A percentile compares a stretch with the other conserved stretches of the same genome.
Evolutionary conservation across 2,888 invertebrate species (phyloP).

Genomic region (Pteria penguin): DNA sequence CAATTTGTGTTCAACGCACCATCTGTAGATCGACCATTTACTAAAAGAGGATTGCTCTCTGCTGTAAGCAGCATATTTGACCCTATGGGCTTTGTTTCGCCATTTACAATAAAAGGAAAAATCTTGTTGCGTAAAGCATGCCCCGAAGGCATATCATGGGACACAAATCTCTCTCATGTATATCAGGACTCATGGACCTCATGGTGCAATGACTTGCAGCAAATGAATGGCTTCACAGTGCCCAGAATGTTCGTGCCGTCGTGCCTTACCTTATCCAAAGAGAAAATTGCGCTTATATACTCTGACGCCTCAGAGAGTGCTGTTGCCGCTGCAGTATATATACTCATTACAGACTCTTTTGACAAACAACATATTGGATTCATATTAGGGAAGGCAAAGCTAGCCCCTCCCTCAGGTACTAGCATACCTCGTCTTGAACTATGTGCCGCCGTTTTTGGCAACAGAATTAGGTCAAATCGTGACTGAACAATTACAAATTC

Average conservation of each 20-base stretch:
- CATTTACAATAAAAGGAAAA: background rate
- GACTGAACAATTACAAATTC: too few species aligned
- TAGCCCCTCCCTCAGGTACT: too few species aligned
- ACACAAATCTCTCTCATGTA: background rate
- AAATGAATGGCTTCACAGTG: background rate
- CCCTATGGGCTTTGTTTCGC: background rate
- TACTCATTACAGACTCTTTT: background rate
- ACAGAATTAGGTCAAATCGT: too few species aligned
- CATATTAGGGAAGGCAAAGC: too few species aligned
- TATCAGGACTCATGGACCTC: background rate
- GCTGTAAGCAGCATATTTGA: conserved; percentile 2
- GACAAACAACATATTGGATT: background rate
- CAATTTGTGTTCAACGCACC: background rate
- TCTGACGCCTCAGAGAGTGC: conserved; percentile 11
- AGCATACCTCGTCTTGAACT: too few species aligned
- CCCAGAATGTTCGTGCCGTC: background rate
- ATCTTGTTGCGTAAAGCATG: background rate
- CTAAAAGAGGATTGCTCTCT: background rate
- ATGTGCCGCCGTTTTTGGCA: too few species aligned
- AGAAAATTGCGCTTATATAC: background rate
- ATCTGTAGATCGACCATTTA: background rate
- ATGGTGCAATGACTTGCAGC: background rate
- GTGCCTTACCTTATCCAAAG: background rate
- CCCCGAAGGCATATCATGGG: background rate
- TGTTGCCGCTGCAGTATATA: background rate